A percentile compares a stretch with the other conserved stretches of the same genome.
phyloP scores from a whole-genome alignment of 2,888 invertebrate genomes.

The Dicranocentrus wangi region DNA sequence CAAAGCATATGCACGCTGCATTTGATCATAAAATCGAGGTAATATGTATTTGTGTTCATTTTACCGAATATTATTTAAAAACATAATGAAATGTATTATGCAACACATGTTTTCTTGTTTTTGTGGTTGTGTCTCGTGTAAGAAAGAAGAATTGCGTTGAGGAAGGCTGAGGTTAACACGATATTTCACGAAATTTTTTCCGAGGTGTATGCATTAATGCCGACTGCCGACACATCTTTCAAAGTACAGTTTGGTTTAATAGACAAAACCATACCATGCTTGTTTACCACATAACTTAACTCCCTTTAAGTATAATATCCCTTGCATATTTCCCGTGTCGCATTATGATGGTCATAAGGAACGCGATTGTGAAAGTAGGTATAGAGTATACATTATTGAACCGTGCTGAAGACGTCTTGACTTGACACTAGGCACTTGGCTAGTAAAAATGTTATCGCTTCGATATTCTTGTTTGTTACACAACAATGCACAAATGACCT shows the following conservation, averaged over 20 bases:
- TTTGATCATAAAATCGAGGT: too few species aligned
- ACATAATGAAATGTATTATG: slow-evolving; percentile 1
- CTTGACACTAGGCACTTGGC: too few species aligned
- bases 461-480: too few species aligned
- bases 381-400: too few species aligned
- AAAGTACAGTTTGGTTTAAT: slow-evolving; percentile 25
- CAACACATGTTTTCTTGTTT: slow-evolving; percentile 31
- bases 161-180: slow-evolving; percentile 18
- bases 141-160: slow-evolving; percentile 11
- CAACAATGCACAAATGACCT: neutral
- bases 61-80: neutral
- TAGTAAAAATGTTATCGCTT: too few species aligned
- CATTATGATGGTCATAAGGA: too few species aligned
- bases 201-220: neutral
- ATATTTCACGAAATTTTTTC: slow-evolving; percentile 17
- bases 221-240: neutral
- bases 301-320: too few species aligned
- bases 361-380: neutral
- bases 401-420: too few species aligned
- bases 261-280: neutral
- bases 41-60: too few species aligned
- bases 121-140: slow-evolving; percentile 19
- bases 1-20: too few species aligned
- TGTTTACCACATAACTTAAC: too few species aligned
- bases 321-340: too few species aligned